phyloP scores from a whole-genome alignment of 1,140 invertebrate genomes.

The Tenebrio molitor region DNA sequence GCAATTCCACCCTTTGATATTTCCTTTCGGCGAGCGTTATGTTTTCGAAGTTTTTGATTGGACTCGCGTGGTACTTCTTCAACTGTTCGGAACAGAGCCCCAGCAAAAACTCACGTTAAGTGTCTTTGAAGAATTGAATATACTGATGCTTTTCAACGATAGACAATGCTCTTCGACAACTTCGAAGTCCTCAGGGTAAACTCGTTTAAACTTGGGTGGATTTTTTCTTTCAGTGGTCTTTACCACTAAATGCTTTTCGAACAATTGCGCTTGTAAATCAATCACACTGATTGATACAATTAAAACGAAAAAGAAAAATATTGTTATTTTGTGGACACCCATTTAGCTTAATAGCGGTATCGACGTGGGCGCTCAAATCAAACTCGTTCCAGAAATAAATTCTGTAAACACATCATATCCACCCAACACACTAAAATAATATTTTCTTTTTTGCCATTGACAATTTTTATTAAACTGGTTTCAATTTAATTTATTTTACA shows the following conservation, averaged over 20 bases:
- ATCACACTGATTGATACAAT: too few species aligned
- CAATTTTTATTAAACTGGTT: too few species aligned
- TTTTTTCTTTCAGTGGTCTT: neutral
- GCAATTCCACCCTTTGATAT: neutral
- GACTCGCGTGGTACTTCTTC: slow-evolving; percentile 23
- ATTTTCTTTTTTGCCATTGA: too few species aligned
- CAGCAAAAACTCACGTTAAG: slow-evolving; percentile 19
- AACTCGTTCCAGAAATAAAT: too few species aligned
- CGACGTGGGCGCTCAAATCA: too few species aligned
- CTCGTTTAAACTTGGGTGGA: neutral
- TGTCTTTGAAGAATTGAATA: slow-evolving; percentile 13
- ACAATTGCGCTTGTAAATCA: too few species aligned
- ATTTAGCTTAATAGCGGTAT: too few species aligned
- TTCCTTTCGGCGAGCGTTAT: slow-evolving; percentile 6
- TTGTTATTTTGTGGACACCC: too few species aligned
- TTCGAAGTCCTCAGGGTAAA: neutral
- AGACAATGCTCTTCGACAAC: slow-evolving; percentile 5
- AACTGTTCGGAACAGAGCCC: slow-evolving; percentile 13
- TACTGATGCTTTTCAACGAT: slow-evolving; percentile 1
- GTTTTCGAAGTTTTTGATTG: slow-evolving; percentile 22
- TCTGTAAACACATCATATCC: too few species aligned
- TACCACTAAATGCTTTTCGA: neutral
- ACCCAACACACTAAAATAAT: too few species aligned
- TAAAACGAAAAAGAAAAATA: too few species aligned
- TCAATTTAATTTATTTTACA: too few species aligned